Conservation (phyloP, 1,140 invertebrate genomes). For the Drosophila insularis region DNA sequence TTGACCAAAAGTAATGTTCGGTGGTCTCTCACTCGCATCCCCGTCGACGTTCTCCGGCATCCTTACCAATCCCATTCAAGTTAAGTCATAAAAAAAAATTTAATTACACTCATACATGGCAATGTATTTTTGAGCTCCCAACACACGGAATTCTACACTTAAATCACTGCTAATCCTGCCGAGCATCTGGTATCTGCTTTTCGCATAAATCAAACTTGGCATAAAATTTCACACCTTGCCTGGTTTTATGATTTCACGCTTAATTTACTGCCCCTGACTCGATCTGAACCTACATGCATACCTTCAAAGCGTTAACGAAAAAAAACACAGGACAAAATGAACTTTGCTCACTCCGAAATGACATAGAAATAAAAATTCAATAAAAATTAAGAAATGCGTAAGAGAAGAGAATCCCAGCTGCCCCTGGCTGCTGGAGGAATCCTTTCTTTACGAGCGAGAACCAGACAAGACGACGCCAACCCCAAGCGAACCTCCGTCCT, state of each 20-base stretch:
- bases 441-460: slow-evolving; percentile 26
- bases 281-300: slow-evolving; percentile 30
- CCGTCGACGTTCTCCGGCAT: neutral
- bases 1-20: neutral
- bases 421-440: slow-evolving; percentile 23
- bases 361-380: slow-evolving; percentile 74
- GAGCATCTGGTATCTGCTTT: slow-evolving; percentile 57
- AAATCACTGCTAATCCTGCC: slow-evolving; percentile 69
- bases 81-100: slow-evolving; percentile 52
- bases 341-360: slow-evolving; percentile 58
- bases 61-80: slow-evolving; percentile 15
- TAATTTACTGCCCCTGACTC: slow-evolving; percentile 72
- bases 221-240: slow-evolving; percentile 79
- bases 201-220: slow-evolving; percentile 72
- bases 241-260: slow-evolving; percentile 74
- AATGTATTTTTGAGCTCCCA: slow-evolving; percentile 30
- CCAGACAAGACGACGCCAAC: slow-evolving; percentile 67
- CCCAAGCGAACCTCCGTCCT: slow-evolving; percentile 34
- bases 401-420: slow-evolving; percentile 38
- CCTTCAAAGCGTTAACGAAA: slow-evolving; percentile 16
- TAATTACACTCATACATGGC: slow-evolving; percentile 69
- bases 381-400: slow-evolving; percentile 69
- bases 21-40: neutral
- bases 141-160: slow-evolving; percentile 36
- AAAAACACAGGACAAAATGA: slow-evolving; percentile 10